Evolutionary conservation across 1,140 invertebrate genomes (phyloP).

Genomic region (Polyergus mexicanus): DNA sequence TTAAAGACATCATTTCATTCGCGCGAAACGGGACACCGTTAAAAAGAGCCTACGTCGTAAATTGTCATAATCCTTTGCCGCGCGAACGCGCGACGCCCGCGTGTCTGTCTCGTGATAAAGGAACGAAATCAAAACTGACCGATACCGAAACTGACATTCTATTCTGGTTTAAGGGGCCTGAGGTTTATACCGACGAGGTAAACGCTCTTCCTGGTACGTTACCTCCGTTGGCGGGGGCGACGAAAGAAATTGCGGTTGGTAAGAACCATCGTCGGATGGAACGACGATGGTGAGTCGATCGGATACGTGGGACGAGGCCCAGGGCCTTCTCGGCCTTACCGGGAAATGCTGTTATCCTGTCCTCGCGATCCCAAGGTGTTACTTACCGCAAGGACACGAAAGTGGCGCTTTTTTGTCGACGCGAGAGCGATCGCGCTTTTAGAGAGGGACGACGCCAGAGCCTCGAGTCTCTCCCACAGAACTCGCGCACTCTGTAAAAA

Average conservation of each 20-base stretch:
- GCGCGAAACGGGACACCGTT: background rate
- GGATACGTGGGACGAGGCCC: constrained; percentile 66
- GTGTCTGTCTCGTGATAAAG: background rate
- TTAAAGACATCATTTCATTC: constrained; percentile 1
- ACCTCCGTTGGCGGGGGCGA: background rate
- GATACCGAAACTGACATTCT: background rate
- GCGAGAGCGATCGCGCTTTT: constrained; percentile 42
- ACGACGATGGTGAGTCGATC: constrained; percentile 40
- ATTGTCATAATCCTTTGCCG: constrained; percentile 41
- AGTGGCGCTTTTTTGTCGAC: constrained; percentile 69
- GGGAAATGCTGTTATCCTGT: constrained; percentile 69
- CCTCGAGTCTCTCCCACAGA: constrained; percentile 10
- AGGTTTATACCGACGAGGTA: background rate
- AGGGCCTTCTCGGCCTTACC: constrained; percentile 66
- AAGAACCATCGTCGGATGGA: constrained; percentile 5
- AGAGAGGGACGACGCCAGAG: constrained; percentile 7
- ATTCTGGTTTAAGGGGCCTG: constrained; percentile 32
- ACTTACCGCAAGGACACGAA: constrained; percentile 76
- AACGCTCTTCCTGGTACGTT: constrained; percentile 68
- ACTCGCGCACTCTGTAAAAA: background rate
- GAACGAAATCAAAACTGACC: constrained; percentile 39
- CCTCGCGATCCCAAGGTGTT: constrained; percentile 68
- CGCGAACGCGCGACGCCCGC: background rate
- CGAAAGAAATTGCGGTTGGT: constrained; percentile 44
- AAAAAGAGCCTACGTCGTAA: constrained; percentile 28